A percentile compares a stretch with the other conserved stretches of the same genome.
These are phyloP conservation scores for Solea senegalensis DNA, from an alignment of 2,113 vertebrate species.

Conservation along the genomic window DNA sequence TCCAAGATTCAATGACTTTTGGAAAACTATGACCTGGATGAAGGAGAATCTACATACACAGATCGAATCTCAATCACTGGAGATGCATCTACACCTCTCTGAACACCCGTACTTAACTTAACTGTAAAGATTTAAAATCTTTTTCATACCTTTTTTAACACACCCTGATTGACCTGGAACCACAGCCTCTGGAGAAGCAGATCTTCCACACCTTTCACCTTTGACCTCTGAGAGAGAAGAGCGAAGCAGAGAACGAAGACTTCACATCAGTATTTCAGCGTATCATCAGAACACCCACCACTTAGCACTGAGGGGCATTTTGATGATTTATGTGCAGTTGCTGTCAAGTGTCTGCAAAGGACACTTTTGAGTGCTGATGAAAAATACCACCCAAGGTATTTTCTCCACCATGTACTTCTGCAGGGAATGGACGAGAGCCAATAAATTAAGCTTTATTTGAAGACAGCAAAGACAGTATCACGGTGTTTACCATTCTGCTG, in stretches of 20 bases:
- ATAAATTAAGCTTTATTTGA: not conserved
- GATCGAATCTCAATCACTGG: too few relatives aligned
- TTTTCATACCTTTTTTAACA: conserved; percentile 72
- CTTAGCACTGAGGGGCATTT: too few relatives aligned
- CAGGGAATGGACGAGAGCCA: not conserved
- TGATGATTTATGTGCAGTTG: too few relatives aligned
- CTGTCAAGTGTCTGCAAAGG: too few relatives aligned
- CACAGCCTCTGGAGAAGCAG: conserved; percentile 85
- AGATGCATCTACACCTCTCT: too few relatives aligned
- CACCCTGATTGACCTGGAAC: conserved; percentile 83
- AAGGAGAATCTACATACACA: too few relatives aligned
- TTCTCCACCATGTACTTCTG: not conserved
- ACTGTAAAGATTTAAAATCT: not conserved
- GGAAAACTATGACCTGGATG: too few relatives aligned
- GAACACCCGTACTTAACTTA: too few relatives aligned
- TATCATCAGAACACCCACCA: too few relatives aligned
- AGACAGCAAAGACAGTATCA: not conserved
- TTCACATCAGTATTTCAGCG: too few relatives aligned
- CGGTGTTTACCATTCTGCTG: conserved; percentile 73
- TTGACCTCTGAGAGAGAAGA: conserved; percentile 70
- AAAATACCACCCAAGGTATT: not conserved
- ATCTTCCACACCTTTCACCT: conserved; percentile 60
- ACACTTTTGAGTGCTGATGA: too few relatives aligned
- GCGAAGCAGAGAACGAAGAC: not conserved
- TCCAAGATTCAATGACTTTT: too few relatives aligned